Conservation (phyloP, 2,888 invertebrate genomes). For the Papilio demoleus region DNA sequence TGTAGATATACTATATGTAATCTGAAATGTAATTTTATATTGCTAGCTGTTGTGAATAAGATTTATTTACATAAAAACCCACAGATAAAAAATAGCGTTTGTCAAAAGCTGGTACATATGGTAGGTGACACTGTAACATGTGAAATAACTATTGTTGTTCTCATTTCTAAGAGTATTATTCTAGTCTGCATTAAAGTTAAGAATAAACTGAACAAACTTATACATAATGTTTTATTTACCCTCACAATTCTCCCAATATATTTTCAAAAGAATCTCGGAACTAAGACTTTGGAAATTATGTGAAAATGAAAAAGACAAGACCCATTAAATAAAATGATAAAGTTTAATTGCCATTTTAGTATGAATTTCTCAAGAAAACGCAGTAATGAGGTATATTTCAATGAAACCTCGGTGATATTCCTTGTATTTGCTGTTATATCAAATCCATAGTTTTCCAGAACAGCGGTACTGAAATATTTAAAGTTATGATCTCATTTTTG, state of each 20-base stretch:
- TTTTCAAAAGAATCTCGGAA: background rate
- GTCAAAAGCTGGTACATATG: slow-evolving; percentile 76
- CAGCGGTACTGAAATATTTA: background rate
- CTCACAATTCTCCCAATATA: background rate
- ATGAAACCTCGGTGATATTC: background rate
- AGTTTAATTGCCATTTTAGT: no score
- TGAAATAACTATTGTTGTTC: slow-evolving; percentile 83
- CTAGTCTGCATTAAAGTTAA: slow-evolving; percentile 84
- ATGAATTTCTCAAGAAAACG: no score
- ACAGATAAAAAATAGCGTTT: slow-evolving; percentile 82
- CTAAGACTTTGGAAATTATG: no score
- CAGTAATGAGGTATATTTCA: no score
- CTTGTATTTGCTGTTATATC: background rate
- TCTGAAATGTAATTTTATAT: slow-evolving; percentile 80
- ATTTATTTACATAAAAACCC: slow-evolving; percentile 76
- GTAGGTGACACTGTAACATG: slow-evolving; percentile 81
- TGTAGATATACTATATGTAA: slow-evolving; percentile 56
- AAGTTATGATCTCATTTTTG: slow-evolving; percentile 18
- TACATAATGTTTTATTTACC: slow-evolving; percentile 58
- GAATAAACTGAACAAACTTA: slow-evolving; percentile 81
- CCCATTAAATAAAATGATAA: no score
- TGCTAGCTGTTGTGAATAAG: slow-evolving; percentile 83
- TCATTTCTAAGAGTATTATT: slow-evolving; percentile 84
- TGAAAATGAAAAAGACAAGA: no score
- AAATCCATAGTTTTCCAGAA: background rate